phyloP scores from a whole-genome alignment of 2,113 vertebrate species.

The Takifugu bimaculatus region DNA sequence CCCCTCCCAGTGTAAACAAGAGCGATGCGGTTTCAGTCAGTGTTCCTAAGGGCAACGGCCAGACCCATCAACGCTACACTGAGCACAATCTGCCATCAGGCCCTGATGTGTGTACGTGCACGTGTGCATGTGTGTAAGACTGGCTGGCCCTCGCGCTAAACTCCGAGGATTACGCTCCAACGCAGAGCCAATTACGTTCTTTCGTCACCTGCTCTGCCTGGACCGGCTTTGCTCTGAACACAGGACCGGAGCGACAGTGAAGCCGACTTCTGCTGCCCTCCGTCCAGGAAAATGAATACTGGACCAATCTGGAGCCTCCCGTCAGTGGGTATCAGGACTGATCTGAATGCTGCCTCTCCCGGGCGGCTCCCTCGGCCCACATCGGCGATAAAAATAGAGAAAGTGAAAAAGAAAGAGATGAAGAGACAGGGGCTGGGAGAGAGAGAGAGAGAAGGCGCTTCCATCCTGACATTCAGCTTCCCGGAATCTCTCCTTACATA shows the following conservation, averaged over 20 bases:
- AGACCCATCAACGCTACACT: too few relatives aligned
- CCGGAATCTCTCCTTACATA: slow-evolving; percentile 60
- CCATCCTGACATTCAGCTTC: slow-evolving; percentile 35
- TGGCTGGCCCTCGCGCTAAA: slow-evolving; percentile 13
- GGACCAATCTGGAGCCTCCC: too few relatives aligned
- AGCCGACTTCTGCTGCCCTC: background rate
- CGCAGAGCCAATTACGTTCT: slow-evolving; percentile 66
- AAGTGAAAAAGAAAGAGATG: slow-evolving; percentile 23
- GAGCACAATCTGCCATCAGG: too few relatives aligned
- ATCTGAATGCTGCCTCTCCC: slow-evolving; percentile 19
- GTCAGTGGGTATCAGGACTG: slow-evolving; percentile 11
- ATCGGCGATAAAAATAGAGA: slow-evolving; percentile 47
- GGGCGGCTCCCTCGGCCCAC: slow-evolving; percentile 38
- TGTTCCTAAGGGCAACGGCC: too few relatives aligned
- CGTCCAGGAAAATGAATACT: background rate
- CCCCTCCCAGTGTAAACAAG: too few relatives aligned
- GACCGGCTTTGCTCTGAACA: slow-evolving; percentile 14
- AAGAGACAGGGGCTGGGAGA: slow-evolving; percentile 26
- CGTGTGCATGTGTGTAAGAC: background rate
- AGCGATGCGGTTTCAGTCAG: too few relatives aligned
- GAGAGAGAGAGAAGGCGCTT: slow-evolving; percentile 12
- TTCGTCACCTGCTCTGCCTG: slow-evolving; percentile 28
- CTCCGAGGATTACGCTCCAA: slow-evolving; percentile 57
- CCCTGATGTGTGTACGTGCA: too few relatives aligned
- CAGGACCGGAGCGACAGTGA: slow-evolving; percentile 2